phyloP scores from a whole-genome alignment of 2,797 vertebrate species.

The Myotis myotis region DNA sequence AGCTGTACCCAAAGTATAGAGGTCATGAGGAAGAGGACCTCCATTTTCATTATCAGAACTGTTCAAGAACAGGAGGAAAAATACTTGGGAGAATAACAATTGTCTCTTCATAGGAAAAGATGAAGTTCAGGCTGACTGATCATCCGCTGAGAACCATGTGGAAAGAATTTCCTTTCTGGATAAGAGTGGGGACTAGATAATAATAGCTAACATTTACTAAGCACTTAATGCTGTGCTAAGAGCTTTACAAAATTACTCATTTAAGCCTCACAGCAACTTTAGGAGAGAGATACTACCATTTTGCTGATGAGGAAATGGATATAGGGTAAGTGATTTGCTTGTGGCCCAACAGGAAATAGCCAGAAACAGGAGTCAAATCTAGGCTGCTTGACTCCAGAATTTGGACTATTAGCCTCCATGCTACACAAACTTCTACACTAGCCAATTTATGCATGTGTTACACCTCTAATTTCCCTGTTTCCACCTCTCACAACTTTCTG shows the following conservation, averaged over 20 bases:
- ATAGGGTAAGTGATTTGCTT: background rate
- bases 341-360: background rate
- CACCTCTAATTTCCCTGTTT: background rate
- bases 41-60: background rate
- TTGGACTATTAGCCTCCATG: background rate
- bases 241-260: conserved; percentile 36
- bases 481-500: background rate
- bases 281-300: background rate
- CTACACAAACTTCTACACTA: background rate
- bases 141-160: background rate
- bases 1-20: background rate
- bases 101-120: background rate
- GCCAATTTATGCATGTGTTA: background rate
- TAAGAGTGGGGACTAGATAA: background rate
- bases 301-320: background rate
- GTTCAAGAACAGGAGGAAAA: background rate
- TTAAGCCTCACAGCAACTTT: background rate
- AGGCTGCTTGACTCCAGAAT: background rate
- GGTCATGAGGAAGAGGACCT: background rate
- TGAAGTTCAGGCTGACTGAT: background rate
- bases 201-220: conserved; percentile 35
- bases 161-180: conserved; percentile 34
- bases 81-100: background rate
- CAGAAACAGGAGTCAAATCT: background rate
- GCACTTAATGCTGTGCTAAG: background rate